phyloP scores from a whole-genome alignment of 2,888 invertebrate species.

The Pachydiplax longipennis region DNA sequence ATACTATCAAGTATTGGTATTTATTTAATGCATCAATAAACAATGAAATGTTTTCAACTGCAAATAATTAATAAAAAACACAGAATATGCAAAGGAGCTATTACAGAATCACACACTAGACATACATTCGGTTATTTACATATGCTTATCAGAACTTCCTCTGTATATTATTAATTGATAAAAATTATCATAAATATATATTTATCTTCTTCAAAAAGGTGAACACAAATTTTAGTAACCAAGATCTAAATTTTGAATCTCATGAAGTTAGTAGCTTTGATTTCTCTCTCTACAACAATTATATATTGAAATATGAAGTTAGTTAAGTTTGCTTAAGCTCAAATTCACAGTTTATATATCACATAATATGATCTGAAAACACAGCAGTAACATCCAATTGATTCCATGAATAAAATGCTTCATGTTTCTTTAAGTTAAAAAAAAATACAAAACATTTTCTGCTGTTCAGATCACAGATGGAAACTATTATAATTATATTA shows the following conservation, averaged over 20 bases:
- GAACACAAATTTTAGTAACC: constrained; percentile 15
- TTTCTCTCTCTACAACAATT: background rate
- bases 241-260: background rate
- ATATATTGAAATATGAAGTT: background rate
- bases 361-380: background rate
- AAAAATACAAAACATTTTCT: constrained; percentile 14
- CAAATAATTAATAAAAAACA: background rate
- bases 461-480: constrained; percentile 17
- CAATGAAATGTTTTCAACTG: background rate
- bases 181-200: constrained; percentile 30
- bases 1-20: constrained; percentile 15
- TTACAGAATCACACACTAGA: background rate
- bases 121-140: constrained; percentile 23
- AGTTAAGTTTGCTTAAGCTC: background rate
- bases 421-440: background rate
- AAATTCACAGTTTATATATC: background rate
- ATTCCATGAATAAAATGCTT: background rate
- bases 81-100: background rate
- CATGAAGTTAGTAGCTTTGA: background rate
- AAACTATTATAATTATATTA: background rate
- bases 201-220: background rate
- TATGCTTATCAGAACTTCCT: background rate
- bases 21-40: constrained; percentile 27
- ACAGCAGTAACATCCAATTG: background rate
- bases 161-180: background rate